phyloP scores from a whole-genome alignment of 2,888 invertebrate genomes.

The Cryptosula pallasiana region DNA sequence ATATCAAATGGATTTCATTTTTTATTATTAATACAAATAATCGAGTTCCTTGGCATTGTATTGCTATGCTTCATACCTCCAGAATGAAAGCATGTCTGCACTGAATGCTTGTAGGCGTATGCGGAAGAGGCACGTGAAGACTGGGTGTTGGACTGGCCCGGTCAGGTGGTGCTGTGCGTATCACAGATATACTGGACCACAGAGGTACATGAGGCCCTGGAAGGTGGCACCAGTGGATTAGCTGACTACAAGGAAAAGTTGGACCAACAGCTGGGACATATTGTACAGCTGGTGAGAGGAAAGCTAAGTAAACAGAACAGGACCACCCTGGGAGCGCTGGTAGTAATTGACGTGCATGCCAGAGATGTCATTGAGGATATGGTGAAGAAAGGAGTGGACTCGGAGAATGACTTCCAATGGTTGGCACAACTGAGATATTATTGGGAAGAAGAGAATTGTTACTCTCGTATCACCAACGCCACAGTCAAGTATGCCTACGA shows the following conservation, averaged over 20 bases:
- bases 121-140: conserved; percentile 56
- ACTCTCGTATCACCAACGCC: conserved; percentile 81
- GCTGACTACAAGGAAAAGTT: conserved; percentile 59
- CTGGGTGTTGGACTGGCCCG: conserved; percentile 90
- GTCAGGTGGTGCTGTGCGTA: conserved; percentile 76
- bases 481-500: conserved; percentile 85
- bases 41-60: too few species aligned
- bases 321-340: conserved; percentile 81
- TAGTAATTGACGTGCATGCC: conserved; percentile 88
- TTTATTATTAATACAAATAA: too few species aligned
- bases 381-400: conserved; percentile 58
- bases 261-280: conserved; percentile 65
- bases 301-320: conserved; percentile 77
- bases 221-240: conserved; percentile 60
- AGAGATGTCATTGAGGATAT: conserved; percentile 72
- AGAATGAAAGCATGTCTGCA: too few species aligned
- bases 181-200: conserved; percentile 78
- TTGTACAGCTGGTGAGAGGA: conserved; percentile 75
- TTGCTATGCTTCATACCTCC: too few species aligned
- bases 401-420: conserved; percentile 84
- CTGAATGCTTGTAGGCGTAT: conserved; percentile 42
- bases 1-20: too few species aligned
- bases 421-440: conserved; percentile 78
- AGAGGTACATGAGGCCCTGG: conserved; percentile 70
- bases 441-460: conserved; percentile 57